These are phyloP conservation scores for Sebastes variabilis DNA, from an alignment of 2,797 vertebrate species.

Conservation along the genomic window DNA sequence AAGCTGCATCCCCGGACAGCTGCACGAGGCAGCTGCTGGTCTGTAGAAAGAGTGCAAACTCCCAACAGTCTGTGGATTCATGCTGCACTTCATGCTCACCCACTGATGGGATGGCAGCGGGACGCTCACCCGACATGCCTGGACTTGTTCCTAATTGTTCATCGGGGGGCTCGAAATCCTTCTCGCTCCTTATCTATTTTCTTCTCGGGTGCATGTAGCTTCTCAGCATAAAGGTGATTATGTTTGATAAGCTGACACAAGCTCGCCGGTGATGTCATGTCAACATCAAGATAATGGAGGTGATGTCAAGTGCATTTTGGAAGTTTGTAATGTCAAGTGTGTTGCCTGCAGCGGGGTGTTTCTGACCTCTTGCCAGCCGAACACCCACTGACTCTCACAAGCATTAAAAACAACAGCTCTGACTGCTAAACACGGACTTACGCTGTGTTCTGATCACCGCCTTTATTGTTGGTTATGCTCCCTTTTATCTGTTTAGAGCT, in stretches of 20 bases:
- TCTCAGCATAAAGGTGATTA: conserved; percentile 28
- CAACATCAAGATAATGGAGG: conserved; percentile 19
- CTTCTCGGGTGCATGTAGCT: background rate
- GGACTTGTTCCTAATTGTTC: conserved; percentile 67
- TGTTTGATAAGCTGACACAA: conserved; percentile 24
- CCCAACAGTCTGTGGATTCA: conserved; percentile 65
- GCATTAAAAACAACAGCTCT: conserved; percentile 5
- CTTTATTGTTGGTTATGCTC: conserved; percentile 38
- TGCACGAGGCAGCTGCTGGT: conserved; percentile 73
- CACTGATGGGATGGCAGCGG: conserved; percentile 56
- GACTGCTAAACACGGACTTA: conserved; percentile 26
- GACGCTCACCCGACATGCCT: conserved; percentile 56
- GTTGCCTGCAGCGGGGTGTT: conserved; percentile 24
- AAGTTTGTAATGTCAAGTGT: background rate
- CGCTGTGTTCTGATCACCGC: conserved; percentile 21
- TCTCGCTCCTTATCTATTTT: conserved; percentile 37
- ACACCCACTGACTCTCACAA: conserved; percentile 1
- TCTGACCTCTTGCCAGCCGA: conserved; percentile 5
- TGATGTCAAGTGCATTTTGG: conserved; percentile 35
- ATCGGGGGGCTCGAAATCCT: conserved; percentile 49
- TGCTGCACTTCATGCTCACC: conserved; percentile 54
- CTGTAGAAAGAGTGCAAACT: conserved; percentile 47
- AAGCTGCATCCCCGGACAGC: conserved; percentile 65
- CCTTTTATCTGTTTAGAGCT: conserved; percentile 49
- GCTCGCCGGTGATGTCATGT: conserved; percentile 31